Percentiles rank a stretch among this genome's conserved stretches.
phyloP scores from a whole-genome alignment of 2,888 invertebrate genomes.

The Cryptophagus acutangulus region DNA sequence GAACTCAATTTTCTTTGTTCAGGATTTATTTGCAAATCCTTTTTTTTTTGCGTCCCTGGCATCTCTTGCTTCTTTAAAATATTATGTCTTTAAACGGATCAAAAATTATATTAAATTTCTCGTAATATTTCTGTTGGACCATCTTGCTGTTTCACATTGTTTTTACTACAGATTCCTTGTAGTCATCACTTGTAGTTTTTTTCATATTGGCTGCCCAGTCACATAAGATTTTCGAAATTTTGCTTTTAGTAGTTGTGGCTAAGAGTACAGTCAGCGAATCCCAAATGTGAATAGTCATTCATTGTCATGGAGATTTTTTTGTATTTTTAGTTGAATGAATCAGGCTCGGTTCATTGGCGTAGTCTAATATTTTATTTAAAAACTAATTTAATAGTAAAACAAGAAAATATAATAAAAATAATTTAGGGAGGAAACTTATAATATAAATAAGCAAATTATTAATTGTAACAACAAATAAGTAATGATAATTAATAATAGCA shows the following conservation, averaged over 20 bases:
- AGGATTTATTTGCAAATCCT: neutral
- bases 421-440: no score
- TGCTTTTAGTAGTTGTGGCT: neutral
- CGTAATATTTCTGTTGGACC: neutral
- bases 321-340: no score
- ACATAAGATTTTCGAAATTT: neutral
- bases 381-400: no score
- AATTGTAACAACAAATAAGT: no score
- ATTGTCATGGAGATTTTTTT: no score
- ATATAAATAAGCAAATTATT: no score
- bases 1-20: neutral
- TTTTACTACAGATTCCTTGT: neutral
- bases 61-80: neutral
- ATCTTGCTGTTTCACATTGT: neutral
- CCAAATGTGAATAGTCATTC: no score
- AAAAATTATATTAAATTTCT: conserved; percentile 7
- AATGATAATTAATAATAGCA: no score
- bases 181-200: neutral
- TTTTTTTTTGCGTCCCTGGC: neutral
- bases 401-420: no score
- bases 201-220: neutral
- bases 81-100: neutral
- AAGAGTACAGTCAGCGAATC: no score
- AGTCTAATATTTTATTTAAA: no score
- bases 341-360: no score